Percentiles rank a stretch among this genome's conserved stretches.
phyloP scores from a whole-genome alignment of 53 echinoderm and acorn worm genomes.

The Arbacia lixula region DNA sequence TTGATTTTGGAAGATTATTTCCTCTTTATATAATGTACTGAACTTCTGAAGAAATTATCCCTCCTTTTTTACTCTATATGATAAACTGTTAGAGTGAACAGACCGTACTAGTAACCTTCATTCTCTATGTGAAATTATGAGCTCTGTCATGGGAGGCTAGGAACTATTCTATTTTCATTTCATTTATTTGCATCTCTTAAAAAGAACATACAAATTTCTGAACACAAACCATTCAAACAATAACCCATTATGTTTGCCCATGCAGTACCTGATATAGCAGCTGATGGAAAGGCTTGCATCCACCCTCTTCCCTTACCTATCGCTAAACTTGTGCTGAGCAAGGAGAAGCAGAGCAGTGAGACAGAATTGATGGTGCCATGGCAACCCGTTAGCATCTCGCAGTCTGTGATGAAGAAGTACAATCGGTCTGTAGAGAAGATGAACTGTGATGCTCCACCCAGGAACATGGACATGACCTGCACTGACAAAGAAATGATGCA shows the following conservation, averaged over 20 bases:
- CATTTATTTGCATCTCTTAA: neutral
- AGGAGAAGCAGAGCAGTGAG: constrained; percentile 36
- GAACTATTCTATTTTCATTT: too few relatives aligned
- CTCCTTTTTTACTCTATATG: too few relatives aligned
- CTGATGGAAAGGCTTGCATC: neutral
- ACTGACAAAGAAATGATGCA: too few relatives aligned
- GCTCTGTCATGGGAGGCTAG: too few relatives aligned
- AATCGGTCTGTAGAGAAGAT: constrained; percentile 8
- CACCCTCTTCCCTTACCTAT: neutral
- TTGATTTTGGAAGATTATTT: too few relatives aligned
- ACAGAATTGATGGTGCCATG: constrained; percentile 32
- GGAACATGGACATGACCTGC: neutral
- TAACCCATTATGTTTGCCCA: neutral
- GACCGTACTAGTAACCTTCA: too few relatives aligned
- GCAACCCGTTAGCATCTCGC: constrained; percentile 14
- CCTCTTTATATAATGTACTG: too few relatives aligned
- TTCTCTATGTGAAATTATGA: too few relatives aligned
- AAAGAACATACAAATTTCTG: neutral
- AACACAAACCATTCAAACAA: neutral
- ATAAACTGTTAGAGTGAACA: too few relatives aligned
- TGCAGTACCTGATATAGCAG: constrained; percentile 17
- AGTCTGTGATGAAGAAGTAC: constrained; percentile 20
- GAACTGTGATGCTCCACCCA: neutral
- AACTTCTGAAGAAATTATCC: too few relatives aligned
- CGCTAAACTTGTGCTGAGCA: constrained; percentile 8